phyloP scores from a whole-genome alignment of 2,888 invertebrate genomes.

The Dysmachus trigonus region DNA sequence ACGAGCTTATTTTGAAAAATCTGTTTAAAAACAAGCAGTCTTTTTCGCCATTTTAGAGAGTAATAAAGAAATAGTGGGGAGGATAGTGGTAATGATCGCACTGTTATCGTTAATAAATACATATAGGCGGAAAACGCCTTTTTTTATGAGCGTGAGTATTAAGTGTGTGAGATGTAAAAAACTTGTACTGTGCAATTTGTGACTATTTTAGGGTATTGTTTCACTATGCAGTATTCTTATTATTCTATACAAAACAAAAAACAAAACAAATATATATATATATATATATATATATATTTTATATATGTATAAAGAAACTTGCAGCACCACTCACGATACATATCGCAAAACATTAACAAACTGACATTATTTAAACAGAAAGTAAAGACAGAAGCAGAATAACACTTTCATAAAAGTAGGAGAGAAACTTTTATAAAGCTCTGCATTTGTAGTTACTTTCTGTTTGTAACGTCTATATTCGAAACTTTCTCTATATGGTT shows the following conservation, averaged over 20 bases:
- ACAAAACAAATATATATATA: too few species aligned
- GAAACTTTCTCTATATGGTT: too few species aligned
- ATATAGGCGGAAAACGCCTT: background rate
- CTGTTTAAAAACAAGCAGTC: background rate
- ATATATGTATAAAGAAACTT: background rate
- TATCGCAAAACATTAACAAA: too few species aligned
- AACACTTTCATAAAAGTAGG: too few species aligned
- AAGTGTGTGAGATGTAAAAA: background rate
- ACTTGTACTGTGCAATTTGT: background rate
- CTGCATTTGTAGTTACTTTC: background rate
- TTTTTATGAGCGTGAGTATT: background rate
- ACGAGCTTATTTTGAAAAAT: background rate
- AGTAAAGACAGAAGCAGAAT: too few species aligned
- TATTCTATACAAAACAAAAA: background rate
- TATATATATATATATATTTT: too few species aligned
- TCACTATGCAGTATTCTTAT: background rate
- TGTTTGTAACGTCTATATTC: background rate
- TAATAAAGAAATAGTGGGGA: background rate
- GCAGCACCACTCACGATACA: background rate
- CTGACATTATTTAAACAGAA: too few species aligned
- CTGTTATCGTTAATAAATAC: background rate
- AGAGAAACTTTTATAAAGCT: too few species aligned
- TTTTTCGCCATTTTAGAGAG: background rate
- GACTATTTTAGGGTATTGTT: background rate
- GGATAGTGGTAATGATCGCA: background rate